Evolutionary conservation across 2,888 invertebrate species (phyloP).

Genomic region (Icerya purchasi): DNA sequence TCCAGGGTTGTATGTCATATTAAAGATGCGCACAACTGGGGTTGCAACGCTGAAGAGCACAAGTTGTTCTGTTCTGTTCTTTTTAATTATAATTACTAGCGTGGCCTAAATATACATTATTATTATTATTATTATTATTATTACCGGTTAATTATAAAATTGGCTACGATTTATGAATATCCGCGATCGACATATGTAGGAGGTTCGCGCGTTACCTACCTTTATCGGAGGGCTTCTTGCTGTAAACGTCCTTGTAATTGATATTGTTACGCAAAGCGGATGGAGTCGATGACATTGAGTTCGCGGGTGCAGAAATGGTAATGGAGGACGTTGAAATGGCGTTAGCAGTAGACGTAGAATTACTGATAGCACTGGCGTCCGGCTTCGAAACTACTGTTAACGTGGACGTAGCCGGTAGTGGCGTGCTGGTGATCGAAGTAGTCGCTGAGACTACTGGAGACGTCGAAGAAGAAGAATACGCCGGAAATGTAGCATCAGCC

Average conservation of each 20-base stretch:
- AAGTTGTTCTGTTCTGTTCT: too few species aligned
- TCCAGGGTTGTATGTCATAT: too few species aligned
- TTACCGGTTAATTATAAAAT: too few species aligned
- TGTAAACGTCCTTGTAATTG: neutral
- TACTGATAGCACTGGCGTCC: neutral
- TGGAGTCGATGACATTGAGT: neutral
- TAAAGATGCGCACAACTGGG: too few species aligned
- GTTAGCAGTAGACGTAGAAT: neutral
- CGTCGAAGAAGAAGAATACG: conserved; percentile 29
- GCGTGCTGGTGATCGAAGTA: neutral
- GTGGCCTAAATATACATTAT: too few species aligned
- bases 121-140: too few species aligned
- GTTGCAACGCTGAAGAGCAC: too few species aligned
- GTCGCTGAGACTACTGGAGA: conserved; percentile 25
- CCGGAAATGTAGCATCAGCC: conserved; percentile 24
- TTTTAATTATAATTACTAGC: too few species aligned
- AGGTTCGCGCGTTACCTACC: too few species aligned
- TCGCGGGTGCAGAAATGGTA: too few species aligned
- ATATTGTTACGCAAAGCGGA: neutral
- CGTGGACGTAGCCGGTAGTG: conserved; percentile 21
- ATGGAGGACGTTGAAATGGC: neutral
- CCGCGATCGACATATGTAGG: too few species aligned
- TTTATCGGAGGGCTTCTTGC: neutral
- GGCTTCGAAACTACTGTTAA: conserved; percentile 27
- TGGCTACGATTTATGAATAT: too few species aligned